Percentiles rank a stretch among this genome's conserved stretches.
phyloP scores from a whole-genome alignment of 2,797 vertebrate species.

The Lithobates pipiens region DNA sequence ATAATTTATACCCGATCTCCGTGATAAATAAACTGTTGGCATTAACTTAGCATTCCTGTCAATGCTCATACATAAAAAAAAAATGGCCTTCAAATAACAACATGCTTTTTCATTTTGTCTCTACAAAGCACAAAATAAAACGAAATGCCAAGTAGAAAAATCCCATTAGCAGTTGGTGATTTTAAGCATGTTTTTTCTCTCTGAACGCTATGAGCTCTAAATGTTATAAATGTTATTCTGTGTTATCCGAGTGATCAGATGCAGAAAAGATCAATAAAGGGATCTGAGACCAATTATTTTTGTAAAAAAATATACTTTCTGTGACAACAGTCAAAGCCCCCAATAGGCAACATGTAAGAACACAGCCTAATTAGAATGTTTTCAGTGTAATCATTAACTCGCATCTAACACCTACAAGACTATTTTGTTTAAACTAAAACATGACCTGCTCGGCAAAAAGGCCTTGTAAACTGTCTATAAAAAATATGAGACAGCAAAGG shows the following conservation, averaged over 20 bases:
- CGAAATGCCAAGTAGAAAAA: slow-evolving; percentile 22
- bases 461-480: slow-evolving; percentile 84
- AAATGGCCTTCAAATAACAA: slow-evolving; percentile 3
- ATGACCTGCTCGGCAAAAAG: slow-evolving; percentile 81
- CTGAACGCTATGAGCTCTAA: slow-evolving; percentile 6
- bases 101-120: not conserved
- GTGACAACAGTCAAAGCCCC: slow-evolving; percentile 78
- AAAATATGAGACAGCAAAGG: slow-evolving; percentile 83
- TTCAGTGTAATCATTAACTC: slow-evolving; percentile 84
- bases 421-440: slow-evolving; percentile 85
- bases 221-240: slow-evolving; percentile 63
- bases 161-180: not conserved
- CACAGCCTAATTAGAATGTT: slow-evolving; percentile 83
- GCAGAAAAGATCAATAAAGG: slow-evolving; percentile 72
- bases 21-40: not conserved
- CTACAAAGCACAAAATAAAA: not conserved
- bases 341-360: slow-evolving; percentile 80
- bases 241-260: slow-evolving; percentile 66
- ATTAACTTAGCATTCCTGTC: not conserved
- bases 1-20: not conserved
- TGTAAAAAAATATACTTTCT: slow-evolving; percentile 77
- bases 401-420: slow-evolving; percentile 80
- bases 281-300: slow-evolving; percentile 80
- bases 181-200: slow-evolving; percentile 16
- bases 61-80: not conserved